These are phyloP conservation scores for Hippocampus abdominalis DNA, from an alignment of 2,113 vertebrate genomes.

Conservation along the genomic window DNA sequence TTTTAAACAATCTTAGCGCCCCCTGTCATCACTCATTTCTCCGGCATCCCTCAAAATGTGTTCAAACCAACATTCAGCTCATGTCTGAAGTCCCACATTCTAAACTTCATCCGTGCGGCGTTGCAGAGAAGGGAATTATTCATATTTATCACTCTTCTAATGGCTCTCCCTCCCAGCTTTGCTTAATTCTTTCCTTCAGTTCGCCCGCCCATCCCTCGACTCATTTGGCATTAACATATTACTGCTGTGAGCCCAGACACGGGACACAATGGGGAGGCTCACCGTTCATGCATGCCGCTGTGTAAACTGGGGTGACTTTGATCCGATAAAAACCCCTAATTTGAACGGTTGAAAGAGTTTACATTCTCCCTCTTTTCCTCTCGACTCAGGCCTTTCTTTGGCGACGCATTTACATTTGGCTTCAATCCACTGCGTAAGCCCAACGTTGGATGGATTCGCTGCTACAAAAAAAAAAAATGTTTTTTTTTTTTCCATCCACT, in stretches of 20 bases:
- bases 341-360: constrained; percentile 61
- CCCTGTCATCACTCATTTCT: too few relatives aligned
- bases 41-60: not conserved
- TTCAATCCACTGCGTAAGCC: constrained; percentile 26
- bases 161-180: constrained; percentile 36
- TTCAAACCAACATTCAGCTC: constrained; percentile 7
- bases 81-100: constrained; percentile 34
- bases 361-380: constrained; percentile 16
- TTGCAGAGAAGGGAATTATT: constrained; percentile 53
- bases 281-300: constrained; percentile 16
- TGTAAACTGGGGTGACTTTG: constrained; percentile 50
- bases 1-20: too few relatives aligned
- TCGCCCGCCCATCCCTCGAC: constrained; percentile 28
- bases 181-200: constrained; percentile 44
- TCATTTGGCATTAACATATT: constrained; percentile 67
- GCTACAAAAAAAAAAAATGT: not conserved
- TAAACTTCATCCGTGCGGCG: constrained; percentile 40
- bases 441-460: constrained; percentile 12
- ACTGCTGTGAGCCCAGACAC: constrained; percentile 49
- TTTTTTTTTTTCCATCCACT: constrained; percentile 47
- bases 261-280: constrained; percentile 37
- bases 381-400: constrained; percentile 23
- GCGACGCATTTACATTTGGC: constrained; percentile 52
- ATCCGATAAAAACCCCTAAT: constrained; percentile 72
- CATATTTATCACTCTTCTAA: constrained; percentile 59